Evolutionary conservation across 1,140 invertebrate species (phyloP).

Genomic region (Apis laboriosa): DNA sequence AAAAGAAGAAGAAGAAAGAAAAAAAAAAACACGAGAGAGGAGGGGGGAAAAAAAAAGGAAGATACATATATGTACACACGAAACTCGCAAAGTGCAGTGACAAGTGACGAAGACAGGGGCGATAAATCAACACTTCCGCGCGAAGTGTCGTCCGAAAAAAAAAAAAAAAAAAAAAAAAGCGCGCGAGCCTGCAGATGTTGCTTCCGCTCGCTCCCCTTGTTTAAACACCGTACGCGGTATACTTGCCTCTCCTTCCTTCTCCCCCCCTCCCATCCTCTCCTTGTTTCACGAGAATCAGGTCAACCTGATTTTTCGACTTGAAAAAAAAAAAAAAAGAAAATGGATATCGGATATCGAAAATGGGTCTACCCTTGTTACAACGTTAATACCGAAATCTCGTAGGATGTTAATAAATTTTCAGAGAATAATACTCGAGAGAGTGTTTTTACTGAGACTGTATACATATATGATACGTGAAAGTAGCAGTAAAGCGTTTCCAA

Average conservation of each 20-base stretch:
- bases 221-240: neutral
- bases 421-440: too few species aligned
- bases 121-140: slow-evolving; percentile 12
- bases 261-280: neutral
- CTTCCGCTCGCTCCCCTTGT: neutral
- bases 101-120: neutral
- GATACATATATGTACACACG: neutral
- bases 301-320: neutral
- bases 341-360: too few species aligned
- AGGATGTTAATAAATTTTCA: too few species aligned
- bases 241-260: neutral
- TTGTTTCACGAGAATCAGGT: neutral
- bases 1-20: neutral
- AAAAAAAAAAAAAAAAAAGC: neutral
- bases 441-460: too few species aligned
- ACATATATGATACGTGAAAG: too few species aligned
- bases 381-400: too few species aligned
- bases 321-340: neutral
- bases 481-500: too few species aligned
- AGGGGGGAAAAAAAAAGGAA: neutral
- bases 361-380: too few species aligned
- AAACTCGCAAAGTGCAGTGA: neutral
- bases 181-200: neutral
- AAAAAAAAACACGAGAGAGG: neutral
- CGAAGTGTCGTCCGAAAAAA: neutral